Conservation (phyloP, 2,113 vertebrate species). For the Bubo bubo region DNA sequence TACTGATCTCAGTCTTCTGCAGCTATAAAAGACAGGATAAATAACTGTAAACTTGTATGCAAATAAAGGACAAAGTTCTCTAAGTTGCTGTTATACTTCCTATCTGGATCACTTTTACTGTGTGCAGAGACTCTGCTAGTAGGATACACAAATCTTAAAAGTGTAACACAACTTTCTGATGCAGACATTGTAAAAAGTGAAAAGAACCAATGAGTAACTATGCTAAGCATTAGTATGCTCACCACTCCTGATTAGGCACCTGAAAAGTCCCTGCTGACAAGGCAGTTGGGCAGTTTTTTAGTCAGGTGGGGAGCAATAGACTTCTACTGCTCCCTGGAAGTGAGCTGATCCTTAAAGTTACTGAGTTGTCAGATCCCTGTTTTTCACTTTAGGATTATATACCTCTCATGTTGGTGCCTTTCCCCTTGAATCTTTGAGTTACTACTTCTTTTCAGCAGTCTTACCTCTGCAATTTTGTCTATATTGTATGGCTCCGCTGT, state of each 20-base stretch:
- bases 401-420: neutral
- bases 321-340: neutral
- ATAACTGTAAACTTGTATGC: neutral
- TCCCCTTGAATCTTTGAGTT: neutral
- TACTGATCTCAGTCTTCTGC: neutral
- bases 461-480: neutral
- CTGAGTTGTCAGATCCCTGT: neutral
- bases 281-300: neutral
- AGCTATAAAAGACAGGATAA: neutral
- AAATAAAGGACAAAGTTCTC: neutral
- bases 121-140: neutral
- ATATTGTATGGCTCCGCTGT: fast-evolving
- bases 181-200: neutral
- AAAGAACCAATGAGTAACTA: neutral
- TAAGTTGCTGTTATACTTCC: neutral
- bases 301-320: neutral
- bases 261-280: neutral
- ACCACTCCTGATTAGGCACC: neutral
- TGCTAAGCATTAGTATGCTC: neutral
- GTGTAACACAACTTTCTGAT: neutral
- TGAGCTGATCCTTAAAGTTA: neutral
- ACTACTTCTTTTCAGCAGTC: neutral
- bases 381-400: neutral
- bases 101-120: neutral
- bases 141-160: neutral